phyloP scores from a whole-genome alignment of 92 coral and sea anemone genomes.

The Diadumene lineata region DNA sequence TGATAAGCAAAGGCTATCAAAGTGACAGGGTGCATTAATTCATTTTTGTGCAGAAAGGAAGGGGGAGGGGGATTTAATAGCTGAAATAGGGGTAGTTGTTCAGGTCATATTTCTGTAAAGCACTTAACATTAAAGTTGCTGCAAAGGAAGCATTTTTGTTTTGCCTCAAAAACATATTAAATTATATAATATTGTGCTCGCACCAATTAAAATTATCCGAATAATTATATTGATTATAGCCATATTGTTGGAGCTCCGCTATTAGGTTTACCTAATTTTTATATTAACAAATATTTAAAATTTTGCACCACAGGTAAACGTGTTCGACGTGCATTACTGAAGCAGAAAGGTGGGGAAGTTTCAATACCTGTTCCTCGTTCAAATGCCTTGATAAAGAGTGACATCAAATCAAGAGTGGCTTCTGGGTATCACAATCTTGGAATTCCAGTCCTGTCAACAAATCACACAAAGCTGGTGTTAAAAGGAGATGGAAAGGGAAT shows the following conservation, averaged over 20 bases:
- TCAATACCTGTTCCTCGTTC: conserved; percentile 20
- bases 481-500: conserved; percentile 12
- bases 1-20: too few relatives aligned
- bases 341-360: conserved; percentile 15
- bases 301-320: conserved; percentile 9
- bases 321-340: neutral
- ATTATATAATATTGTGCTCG: too few relatives aligned
- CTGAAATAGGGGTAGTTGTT: too few relatives aligned
- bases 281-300: neutral
- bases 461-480: conserved; percentile 12
- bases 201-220: too few relatives aligned
- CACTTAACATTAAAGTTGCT: too few relatives aligned
- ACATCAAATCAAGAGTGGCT: conserved; percentile 14
- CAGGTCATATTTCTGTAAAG: too few relatives aligned
- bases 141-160: too few relatives aligned
- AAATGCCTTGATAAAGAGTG: neutral
- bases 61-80: too few relatives aligned
- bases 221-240: neutral
- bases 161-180: too few relatives aligned
- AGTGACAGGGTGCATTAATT: too few relatives aligned
- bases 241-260: neutral
- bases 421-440: conserved; percentile 22
- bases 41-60: too few relatives aligned
- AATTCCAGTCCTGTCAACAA: conserved; percentile 18
- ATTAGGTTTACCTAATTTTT: neutral